phyloP scores from a whole-genome alignment of 2,888 invertebrate genomes.

The Melinaea menophilus region DNA sequence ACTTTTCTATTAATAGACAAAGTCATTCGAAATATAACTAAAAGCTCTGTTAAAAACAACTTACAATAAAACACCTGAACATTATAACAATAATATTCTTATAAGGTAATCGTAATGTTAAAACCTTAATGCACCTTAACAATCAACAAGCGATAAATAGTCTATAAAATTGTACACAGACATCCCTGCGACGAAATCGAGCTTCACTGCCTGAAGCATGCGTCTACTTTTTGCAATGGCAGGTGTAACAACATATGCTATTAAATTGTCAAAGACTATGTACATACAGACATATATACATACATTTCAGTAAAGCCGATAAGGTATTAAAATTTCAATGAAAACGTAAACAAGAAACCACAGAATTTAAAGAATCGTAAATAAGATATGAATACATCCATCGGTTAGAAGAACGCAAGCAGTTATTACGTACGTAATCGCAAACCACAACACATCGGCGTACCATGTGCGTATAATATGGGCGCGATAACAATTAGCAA shows the following conservation, averaged over 20 bases:
- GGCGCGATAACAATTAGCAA: slow-evolving; percentile 55
- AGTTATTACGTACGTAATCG: slow-evolving; percentile 60
- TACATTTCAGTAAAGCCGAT: slow-evolving; percentile 51
- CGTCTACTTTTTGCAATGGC: slow-evolving; percentile 73
- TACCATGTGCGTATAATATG: slow-evolving; percentile 66
- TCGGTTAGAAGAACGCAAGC: slow-evolving; percentile 45
- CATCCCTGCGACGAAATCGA: slow-evolving; percentile 71
- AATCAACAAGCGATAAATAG: slow-evolving; percentile 76
- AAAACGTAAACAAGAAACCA: slow-evolving; percentile 36
- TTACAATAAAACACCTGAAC: slow-evolving; percentile 24
- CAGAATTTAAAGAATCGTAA: slow-evolving; percentile 49
- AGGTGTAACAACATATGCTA: slow-evolving; percentile 75
- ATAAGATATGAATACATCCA: slow-evolving; percentile 45
- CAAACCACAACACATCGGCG: slow-evolving; percentile 65
- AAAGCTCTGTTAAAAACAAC: neutral
- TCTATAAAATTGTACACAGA: slow-evolving; percentile 68
- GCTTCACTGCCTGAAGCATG: slow-evolving; percentile 72
- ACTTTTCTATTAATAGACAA: too few species aligned
- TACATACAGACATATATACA: slow-evolving; percentile 48
- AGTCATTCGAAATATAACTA: too few species aligned
- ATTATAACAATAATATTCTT: slow-evolving; percentile 30
- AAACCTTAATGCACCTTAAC: slow-evolving; percentile 67
- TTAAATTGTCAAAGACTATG: slow-evolving; percentile 76
- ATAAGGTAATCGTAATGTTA: slow-evolving; percentile 33
- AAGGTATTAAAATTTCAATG: slow-evolving; percentile 30